Conservation (phyloP, 1,140 invertebrate species). For the Chelonus insularis region DNA sequence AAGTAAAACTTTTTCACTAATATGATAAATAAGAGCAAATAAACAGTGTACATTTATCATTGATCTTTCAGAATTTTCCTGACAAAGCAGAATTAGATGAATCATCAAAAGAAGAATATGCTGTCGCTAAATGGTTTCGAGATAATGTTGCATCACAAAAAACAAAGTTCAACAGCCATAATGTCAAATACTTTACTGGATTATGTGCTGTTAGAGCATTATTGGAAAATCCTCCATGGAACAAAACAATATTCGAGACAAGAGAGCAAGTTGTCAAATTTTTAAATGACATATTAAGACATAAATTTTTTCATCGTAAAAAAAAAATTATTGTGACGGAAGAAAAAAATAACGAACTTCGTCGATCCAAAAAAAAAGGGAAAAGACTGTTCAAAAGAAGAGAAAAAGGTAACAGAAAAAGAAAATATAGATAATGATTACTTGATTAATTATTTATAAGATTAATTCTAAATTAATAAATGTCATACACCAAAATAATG, state of each 20-base stretch:
- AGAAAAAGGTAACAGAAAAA: too few species aligned
- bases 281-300: slow-evolving; percentile 82
- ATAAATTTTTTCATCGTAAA: slow-evolving; percentile 94
- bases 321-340: slow-evolving; percentile 70
- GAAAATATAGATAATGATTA: too few species aligned
- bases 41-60: too few species aligned
- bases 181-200: slow-evolving; percentile 96
- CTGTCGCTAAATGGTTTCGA: slow-evolving; percentile 90
- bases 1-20: too few species aligned
- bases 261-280: slow-evolving; percentile 80
- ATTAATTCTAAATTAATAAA: too few species aligned
- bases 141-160: slow-evolving; percentile 92
- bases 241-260: slow-evolving; percentile 79
- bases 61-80: slow-evolving; percentile 62
- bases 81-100: slow-evolving; percentile 67
- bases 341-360: slow-evolving; percentile 53
- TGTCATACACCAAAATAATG: too few species aligned
- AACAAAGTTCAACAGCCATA: slow-evolving; percentile 89
- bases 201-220: slow-evolving; percentile 89
- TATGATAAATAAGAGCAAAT: too few species aligned
- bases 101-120: slow-evolving; percentile 89
- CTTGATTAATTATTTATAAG: too few species aligned
- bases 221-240: slow-evolving; percentile 87
- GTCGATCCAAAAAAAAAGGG: slow-evolving; percentile 73
- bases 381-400: slow-evolving; percentile 64